Conservation (phyloP, 2,888 invertebrate genomes). For the Junonia oenone region DNA sequence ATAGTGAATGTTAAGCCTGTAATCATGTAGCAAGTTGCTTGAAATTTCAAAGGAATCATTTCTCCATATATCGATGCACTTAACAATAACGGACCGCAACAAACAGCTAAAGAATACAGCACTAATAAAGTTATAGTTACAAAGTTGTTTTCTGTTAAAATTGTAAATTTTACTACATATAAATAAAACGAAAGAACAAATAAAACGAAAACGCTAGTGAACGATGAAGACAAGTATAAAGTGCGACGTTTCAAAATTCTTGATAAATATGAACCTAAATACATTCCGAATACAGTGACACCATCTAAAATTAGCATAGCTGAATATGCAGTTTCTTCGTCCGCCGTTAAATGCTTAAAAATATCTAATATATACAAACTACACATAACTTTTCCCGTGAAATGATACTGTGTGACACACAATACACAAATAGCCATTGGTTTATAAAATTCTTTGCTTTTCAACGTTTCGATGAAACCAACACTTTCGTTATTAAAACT, state of each 20-base stretch:
- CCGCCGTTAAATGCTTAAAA: slow-evolving; percentile 43
- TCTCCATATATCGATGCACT: slow-evolving; percentile 47
- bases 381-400: slow-evolving; percentile 46
- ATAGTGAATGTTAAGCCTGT: slow-evolving; percentile 37
- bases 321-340: slow-evolving; percentile 43
- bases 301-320: slow-evolving; percentile 56
- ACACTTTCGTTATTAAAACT: not conserved
- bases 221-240: slow-evolving; percentile 42
- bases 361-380: slow-evolving; percentile 50
- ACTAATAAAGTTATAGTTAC: slow-evolving; percentile 39
- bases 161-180: slow-evolving; percentile 38
- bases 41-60: slow-evolving; percentile 46
- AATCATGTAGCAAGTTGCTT: slow-evolving; percentile 41
- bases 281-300: slow-evolving; percentile 42
- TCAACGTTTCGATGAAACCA: slow-evolving; percentile 28
- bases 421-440: slow-evolving; percentile 41
- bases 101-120: slow-evolving; percentile 48
- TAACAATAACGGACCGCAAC: slow-evolving; percentile 55
- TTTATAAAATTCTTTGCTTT: slow-evolving; percentile 41
- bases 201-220: slow-evolving; percentile 43
- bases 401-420: slow-evolving; percentile 43
- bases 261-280: slow-evolving; percentile 34
- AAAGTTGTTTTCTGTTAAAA: slow-evolving; percentile 42
- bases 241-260: slow-evolving; percentile 35
- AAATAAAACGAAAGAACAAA: slow-evolving; percentile 48